Base-by-base conservation (phyloP, 2,797 vertebrate species). In the Chloroceryle amazona region DNA sequence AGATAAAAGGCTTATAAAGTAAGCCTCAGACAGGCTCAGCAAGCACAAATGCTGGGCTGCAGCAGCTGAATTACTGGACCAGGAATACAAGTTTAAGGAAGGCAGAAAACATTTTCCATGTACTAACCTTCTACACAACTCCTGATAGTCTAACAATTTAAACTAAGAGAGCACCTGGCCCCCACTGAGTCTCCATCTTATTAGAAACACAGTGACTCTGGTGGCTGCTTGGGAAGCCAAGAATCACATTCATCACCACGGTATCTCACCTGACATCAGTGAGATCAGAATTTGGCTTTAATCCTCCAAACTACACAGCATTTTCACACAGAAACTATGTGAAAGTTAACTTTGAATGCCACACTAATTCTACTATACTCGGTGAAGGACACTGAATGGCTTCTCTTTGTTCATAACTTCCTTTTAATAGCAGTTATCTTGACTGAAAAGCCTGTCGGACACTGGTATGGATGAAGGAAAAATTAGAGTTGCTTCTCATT, bases 281-380 rank as follows among this genome's bases (percentile, higher is more conserved):
- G 92, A 96, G 89, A 95, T 92, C 96, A 96, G 89, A 67, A 80
- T 83, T 96, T 96, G 96, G 89, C 92, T 92, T 82, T 74, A 82
- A 61, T 92, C 78, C 81, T 61, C 57, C 86, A 87, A 90, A 93
- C 81, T 1, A 0, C 31, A 71, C 74, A 89, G 28, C 5, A 58
- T 65, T 96, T 89, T 89, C 80, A 82, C 86, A 74, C 20, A 65
- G 35, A 29, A 67, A 92, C 60, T 28, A 61, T 51, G 41, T 76
- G 79, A 95, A 93, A 93, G 95, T 89, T 80, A 61, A 91, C 57
- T 84, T 92, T 65, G 47, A 91, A 63, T 63, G 51, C 74, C 76
- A 52, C 26, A 42, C 35, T 85, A 91, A 87, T 91, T 91, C 62
- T 89, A 22, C 65, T 63, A 52, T 68, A 49, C 85, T 89, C 7